A percentile compares a stretch with the other conserved stretches of the same genome.
These are phyloP conservation scores for Albula goreensis DNA, from an alignment of 2,113 vertebrate genomes.

Conservation along the genomic window DNA sequence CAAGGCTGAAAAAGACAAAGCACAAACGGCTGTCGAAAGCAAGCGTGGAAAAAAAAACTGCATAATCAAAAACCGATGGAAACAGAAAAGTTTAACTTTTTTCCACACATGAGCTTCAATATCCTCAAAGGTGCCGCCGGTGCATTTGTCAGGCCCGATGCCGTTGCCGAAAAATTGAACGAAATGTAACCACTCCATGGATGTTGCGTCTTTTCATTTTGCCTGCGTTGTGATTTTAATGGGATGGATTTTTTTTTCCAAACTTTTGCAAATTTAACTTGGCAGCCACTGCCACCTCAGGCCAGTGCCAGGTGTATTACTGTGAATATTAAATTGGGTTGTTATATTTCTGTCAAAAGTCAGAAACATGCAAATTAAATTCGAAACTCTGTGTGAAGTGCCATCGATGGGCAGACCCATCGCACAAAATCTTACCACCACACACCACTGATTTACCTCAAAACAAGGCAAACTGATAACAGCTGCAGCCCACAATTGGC, in stretches of 20 bases:
- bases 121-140: background rate
- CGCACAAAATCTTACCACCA: too few relatives aligned
- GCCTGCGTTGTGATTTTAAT: background rate
- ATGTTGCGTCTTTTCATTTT: conserved; percentile 17
- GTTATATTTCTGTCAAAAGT: background rate
- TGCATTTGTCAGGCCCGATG: conserved; percentile 15
- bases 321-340: background rate
- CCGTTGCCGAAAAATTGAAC: background rate
- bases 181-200: background rate
- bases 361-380: background rate
- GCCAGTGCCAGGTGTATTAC: background rate
- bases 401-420: background rate
- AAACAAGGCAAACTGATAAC: too few relatives aligned
- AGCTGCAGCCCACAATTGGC: too few relatives aligned
- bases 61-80: background rate
- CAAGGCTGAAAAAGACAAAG: background rate
- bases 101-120: background rate
- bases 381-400: background rate
- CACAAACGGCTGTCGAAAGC: background rate
- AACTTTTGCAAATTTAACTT: background rate
- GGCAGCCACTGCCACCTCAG: background rate
- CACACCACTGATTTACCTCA: too few relatives aligned
- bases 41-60: background rate
- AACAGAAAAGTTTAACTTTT: conserved; percentile 1
- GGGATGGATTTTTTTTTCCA: background rate